These are phyloP conservation scores for Varanus komodoensis DNA, from an alignment of 2,113 vertebrate genomes.

Conservation along the genomic window DNA sequence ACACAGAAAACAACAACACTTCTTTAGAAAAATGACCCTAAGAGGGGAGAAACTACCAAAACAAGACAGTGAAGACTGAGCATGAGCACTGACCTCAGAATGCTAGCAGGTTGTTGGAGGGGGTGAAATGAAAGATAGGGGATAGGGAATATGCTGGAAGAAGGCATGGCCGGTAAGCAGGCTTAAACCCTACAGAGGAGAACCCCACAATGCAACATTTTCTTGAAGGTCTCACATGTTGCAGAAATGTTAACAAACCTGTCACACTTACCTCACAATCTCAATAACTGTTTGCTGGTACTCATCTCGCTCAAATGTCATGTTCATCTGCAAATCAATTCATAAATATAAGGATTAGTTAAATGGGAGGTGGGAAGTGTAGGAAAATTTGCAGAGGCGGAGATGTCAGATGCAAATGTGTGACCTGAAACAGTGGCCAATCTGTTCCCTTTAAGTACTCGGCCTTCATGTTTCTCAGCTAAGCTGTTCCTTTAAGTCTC, in stretches of 20 bases:
- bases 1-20: not conserved
- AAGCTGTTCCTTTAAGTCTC: not conserved
- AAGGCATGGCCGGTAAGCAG: not conserved
- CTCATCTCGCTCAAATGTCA: too few species aligned
- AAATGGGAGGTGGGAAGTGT: not conserved
- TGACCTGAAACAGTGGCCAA: not conserved
- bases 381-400: not conserved
- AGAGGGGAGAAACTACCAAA: not conserved
- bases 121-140: not conserved
- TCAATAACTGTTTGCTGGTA: constrained; percentile 45
- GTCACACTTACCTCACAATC: constrained; percentile 69
- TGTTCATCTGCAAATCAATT: too few species aligned
- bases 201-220: not conserved
- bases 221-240: not conserved
- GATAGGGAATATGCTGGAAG: not conserved
- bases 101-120: not conserved
- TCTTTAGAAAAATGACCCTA: not conserved
- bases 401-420: not conserved
- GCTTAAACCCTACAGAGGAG: not conserved
- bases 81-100: not conserved
- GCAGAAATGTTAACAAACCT: not conserved
- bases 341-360: not conserved
- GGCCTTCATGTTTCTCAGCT: not conserved
- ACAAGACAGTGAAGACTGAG: not conserved
- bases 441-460: not conserved